Conservation (phyloP, 1,140 invertebrate species). For the Sinonovacula constricta region DNA sequence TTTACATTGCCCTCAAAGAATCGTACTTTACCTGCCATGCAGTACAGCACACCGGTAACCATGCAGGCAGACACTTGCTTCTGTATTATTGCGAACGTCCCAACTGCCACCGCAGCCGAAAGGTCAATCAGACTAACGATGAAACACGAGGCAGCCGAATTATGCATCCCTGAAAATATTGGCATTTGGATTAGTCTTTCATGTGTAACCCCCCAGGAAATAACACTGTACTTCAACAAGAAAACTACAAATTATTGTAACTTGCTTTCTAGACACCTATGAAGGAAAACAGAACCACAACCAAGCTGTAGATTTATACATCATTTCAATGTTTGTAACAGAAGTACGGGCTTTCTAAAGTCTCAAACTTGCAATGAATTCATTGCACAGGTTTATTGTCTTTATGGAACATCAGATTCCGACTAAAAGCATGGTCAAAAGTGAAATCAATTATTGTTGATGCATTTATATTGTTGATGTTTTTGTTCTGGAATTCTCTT, state of each 20-base stretch:
- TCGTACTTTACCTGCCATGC: slow-evolving; percentile 70
- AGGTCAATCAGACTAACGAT: slow-evolving; percentile 67
- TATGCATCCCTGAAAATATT: slow-evolving; percentile 65
- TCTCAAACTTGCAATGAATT: no score
- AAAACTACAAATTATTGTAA: background rate
- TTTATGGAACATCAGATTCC: no score
- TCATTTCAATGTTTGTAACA: background rate
- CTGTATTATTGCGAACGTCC: slow-evolving; percentile 58
- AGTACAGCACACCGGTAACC: slow-evolving; percentile 67
- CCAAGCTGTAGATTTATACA: background rate
- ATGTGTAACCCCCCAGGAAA: no score
- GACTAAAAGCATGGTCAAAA: no score
- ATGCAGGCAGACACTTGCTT: slow-evolving; percentile 69
- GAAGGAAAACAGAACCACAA: background rate
- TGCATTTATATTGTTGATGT: no score
- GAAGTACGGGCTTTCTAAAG: no score
- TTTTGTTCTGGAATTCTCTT: no score
- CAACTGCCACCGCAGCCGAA: slow-evolving; percentile 59
- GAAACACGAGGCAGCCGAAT: slow-evolving; percentile 68
- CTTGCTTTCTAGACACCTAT: background rate
- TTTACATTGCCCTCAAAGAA: no score
- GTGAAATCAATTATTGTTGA: no score
- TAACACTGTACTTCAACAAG: no score
- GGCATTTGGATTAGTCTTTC: no score
- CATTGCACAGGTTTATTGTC: no score